Conservation (phyloP, 1,140 invertebrate genomes). For the Lepidostoma basale region DNA sequence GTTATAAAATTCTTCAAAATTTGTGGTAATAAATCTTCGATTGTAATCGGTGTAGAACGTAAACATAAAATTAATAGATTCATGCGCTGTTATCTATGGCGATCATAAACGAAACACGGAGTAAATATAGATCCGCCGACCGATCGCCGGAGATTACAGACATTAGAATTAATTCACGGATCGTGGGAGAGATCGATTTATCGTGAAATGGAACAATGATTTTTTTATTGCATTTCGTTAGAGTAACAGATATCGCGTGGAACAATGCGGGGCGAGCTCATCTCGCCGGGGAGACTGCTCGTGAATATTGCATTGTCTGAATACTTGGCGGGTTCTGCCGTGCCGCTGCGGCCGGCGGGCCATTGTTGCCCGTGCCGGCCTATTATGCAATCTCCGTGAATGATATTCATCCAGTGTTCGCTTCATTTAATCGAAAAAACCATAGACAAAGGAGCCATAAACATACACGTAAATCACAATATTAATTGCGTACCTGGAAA, state of each 20-base stretch:
- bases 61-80: too few species aligned
- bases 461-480: too few species aligned
- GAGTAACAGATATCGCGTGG: background rate
- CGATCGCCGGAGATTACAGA: slow-evolving; percentile 9
- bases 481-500: too few species aligned
- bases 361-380: slow-evolving; percentile 14
- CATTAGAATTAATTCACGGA: background rate
- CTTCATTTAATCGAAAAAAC: too few species aligned
- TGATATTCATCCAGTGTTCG: too few species aligned
- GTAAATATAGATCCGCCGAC: too few species aligned
- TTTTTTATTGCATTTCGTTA: slow-evolving; percentile 24
- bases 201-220: slow-evolving; percentile 21
- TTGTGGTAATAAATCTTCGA: too few species aligned
- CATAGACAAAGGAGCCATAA: too few species aligned
- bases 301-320: slow-evolving; percentile 5
- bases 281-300: background rate
- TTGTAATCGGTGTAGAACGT: too few species aligned
- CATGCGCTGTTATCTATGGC: too few species aligned
- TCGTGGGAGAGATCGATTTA: slow-evolving; percentile 18
- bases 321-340: background rate
- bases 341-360: background rate
- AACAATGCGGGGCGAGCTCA: slow-evolving; percentile 14
- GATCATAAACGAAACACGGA: too few species aligned
- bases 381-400: slow-evolving; percentile 25
- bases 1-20: too few species aligned